phyloP scores from a whole-genome alignment of 2,888 invertebrate genomes.

The Dioctria rufipes region DNA sequence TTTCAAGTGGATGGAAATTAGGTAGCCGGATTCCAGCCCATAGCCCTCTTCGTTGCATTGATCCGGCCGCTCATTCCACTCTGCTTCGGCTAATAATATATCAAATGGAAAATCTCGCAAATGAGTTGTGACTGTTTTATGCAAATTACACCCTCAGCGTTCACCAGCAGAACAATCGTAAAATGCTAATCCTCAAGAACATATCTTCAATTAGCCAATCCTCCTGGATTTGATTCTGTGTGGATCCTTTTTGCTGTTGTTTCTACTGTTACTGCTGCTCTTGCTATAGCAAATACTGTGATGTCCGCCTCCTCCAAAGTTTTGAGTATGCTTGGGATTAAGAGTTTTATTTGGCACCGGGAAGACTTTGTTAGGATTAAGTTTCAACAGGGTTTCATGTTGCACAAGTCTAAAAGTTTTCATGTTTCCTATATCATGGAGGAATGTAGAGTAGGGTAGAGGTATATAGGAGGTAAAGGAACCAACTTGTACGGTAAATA shows the following conservation, averaged over 20 bases:
- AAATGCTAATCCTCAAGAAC: conserved; percentile 62
- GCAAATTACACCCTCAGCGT: conserved; percentile 60
- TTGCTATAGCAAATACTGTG: background rate
- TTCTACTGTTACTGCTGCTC: too few relatives aligned
- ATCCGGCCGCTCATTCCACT: conserved; percentile 27
- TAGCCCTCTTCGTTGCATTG: conserved; percentile 11
- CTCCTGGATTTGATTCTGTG: conserved; percentile 56
- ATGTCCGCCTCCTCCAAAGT: background rate
- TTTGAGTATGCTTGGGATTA: conserved; percentile 47
- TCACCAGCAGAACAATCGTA: conserved; percentile 60
- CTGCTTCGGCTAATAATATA: conserved; percentile 57
- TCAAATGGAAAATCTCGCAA: conserved; percentile 63
- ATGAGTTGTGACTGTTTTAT: conserved; percentile 63
- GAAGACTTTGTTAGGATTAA: conserved; percentile 51
- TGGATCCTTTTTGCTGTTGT: conserved; percentile 18
- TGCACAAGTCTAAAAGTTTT: conserved; percentile 5
- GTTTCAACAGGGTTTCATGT: conserved; percentile 40
- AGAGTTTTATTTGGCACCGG: conserved; percentile 56
- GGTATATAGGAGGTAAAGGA: background rate
- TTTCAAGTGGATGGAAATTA: conserved; percentile 11
- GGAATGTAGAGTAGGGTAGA: background rate
- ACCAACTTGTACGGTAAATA: background rate
- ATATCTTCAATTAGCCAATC: conserved; percentile 62
- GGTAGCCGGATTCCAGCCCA: conserved; percentile 7
- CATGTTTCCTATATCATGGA: background rate